Base-by-base conservation (phyloP, 1,140 invertebrate genomes). In the Calliphora vicina region DNA sequence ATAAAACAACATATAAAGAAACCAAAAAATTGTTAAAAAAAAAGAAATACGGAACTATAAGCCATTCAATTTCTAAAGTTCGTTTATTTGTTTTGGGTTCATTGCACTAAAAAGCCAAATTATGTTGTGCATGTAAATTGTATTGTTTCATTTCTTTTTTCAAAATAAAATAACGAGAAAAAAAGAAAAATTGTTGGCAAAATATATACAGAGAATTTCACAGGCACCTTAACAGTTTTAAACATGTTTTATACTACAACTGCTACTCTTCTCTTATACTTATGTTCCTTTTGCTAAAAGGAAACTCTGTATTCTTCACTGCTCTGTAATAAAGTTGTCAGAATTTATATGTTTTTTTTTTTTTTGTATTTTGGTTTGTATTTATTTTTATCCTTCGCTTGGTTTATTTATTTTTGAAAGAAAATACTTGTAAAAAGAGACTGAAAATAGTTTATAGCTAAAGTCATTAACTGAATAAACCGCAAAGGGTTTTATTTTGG, bases 71-170 rank as follows among this genome's bases (percentile, higher is more conserved):
- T 43, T 43, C 35, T 23, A 35, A 78, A 78, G 74, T 78, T 78
- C 74, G 35, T 78, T n/a, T 43, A 43, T 78, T 78, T 78, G 74
- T 43, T 43, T 78, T 23, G 74, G 74, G 74, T 78, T 78, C 74
- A 78, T 78, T 78, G 74, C 74, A 43, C 74, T 78, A 78, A 78
- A 78, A 78, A 78, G 72, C 74, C 74, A 43, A 78, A 78, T 78
- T 78, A 78, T 78, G 74, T 78, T 78, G 17, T 78, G 74, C 74
- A 78, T 78, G 74, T 78, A 78, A 78, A 78, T 78, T 78, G 74
- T 78, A 78, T 78, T 78, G 74, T 78, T 78, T 78, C 74, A 78
- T 78, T 29, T n/a, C 5, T 78, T 78, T 43, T 78, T 23, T 57
- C n/a, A 3, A 67, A 57, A 8, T n/a, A 15, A 57, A 57, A 57